Percentiles rank a stretch among this genome's conserved stretches.
Evolutionary conservation across 2,797 vertebrate genomes (phyloP).

Genomic region (Aythya fuligula): DNA sequence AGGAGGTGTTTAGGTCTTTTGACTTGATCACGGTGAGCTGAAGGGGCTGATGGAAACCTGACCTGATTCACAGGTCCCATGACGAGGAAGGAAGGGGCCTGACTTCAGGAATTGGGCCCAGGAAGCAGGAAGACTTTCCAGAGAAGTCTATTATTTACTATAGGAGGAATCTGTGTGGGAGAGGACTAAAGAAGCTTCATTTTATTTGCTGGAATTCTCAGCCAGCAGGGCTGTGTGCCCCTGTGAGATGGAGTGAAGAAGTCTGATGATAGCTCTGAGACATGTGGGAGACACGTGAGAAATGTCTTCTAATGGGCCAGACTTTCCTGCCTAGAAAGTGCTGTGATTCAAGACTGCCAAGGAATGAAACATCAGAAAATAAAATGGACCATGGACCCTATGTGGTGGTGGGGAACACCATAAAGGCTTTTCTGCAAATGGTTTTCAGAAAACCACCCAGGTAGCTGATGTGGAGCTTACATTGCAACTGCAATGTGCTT

Average conservation of each 20-base stretch:
- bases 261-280: neutral
- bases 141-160: neutral
- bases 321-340: neutral
- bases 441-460: neutral
- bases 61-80: neutral
- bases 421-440: neutral
- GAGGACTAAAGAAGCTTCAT: neutral
- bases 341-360: neutral
- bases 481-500: neutral
- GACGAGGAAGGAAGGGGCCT: neutral
- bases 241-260: neutral
- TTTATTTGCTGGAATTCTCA: neutral
- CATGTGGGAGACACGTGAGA: neutral
- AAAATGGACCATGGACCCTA: rapidly evolving
- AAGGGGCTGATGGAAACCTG: neutral
- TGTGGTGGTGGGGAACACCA: neutral
- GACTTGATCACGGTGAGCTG: neutral
- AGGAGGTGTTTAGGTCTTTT: neutral
- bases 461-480: neutral
- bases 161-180: neutral
- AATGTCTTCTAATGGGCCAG: neutral
- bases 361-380: neutral
- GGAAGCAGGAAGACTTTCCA: neutral
- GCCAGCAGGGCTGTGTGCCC: neutral
- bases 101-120: neutral